Percentiles rank a stretch among this genome's conserved stretches.
phyloP scores from a whole-genome alignment of 2,888 invertebrate genomes.

The Cephonodes hylas region DNA sequence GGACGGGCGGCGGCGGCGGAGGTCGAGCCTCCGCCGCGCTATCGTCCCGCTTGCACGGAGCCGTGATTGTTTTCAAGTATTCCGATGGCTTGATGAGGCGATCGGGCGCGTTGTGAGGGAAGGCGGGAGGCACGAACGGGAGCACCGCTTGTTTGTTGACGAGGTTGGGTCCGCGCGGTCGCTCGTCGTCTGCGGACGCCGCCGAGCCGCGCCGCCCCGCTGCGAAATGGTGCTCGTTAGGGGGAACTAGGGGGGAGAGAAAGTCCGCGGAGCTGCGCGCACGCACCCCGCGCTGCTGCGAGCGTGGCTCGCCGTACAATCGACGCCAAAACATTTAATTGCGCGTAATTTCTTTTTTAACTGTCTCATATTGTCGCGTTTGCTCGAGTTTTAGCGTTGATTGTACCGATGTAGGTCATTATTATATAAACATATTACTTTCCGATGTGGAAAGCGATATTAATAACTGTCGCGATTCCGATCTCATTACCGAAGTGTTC shows the following conservation, averaged over 20 bases:
- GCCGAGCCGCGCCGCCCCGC: conserved; percentile 71
- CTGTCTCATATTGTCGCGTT: background rate
- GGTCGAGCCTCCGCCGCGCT: conserved; percentile 81
- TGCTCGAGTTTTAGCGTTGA: background rate
- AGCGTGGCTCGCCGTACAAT: conserved; percentile 17
- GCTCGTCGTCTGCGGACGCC: conserved; percentile 74
- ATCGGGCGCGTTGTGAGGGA: conserved; percentile 90
- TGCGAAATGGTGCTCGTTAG: conserved; percentile 54
- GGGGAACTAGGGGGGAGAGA: conserved; percentile 62
- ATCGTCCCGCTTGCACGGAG: conserved; percentile 80
- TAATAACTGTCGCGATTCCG: background rate
- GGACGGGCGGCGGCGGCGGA: conserved; percentile 81
- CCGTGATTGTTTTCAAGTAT: conserved; percentile 91
- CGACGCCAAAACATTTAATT: conserved; percentile 8
- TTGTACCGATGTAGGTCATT: conserved; percentile 1
- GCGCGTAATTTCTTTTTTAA: background rate
- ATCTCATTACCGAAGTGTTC: background rate
- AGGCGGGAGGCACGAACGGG: conserved; percentile 95
- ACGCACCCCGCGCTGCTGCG: conserved; percentile 45
- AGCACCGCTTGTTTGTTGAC: conserved; percentile 92
- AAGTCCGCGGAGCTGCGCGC: conserved; percentile 66
- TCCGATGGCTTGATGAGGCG: conserved; percentile 95
- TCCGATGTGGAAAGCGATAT: background rate
- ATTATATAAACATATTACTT: conserved; percentile 1
- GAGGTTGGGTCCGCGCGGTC: conserved; percentile 83